Evolutionary conservation across 2,113 vertebrate genomes (phyloP), one percentile per base, ranked within the genome.

Genomic region (Cavia aperea): DNA sequence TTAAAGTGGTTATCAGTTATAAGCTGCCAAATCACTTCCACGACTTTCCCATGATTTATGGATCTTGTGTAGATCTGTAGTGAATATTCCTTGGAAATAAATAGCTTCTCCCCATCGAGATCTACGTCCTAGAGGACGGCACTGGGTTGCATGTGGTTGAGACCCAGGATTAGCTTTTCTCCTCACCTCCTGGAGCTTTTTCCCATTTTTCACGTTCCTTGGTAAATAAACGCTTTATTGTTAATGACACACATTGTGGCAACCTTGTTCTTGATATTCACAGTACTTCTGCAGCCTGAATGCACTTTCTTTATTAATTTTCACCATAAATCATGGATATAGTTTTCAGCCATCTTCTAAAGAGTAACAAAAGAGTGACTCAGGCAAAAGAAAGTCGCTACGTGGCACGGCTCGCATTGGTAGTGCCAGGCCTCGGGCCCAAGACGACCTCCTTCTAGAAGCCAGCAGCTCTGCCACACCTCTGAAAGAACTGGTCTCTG

Each of bases 51-150:
- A 36, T 58, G 66, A 84, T 75, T 89, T 89, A 81, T 70, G 26
- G 39, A 26, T 43, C n/a, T 26, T 43, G 21, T 66, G 36, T 75
- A 54, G 26, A 14, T 88, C 77, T 93, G 10, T 54, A 78, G 75
- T 66, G 60, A 77, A 18, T 86, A 72, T 90, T 33, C 16, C 65
- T 94, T 91, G 26, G 90, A 87, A 86, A 93, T 75, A 83, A 77
- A 46, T 56, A 81, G 49, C 70, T 89, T 83, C 66, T 91, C 75
- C 70, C 46, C n/a, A 56, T 54, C n/a, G 46, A 92, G 56, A 70
- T 82, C 62, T 31, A 58, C 82, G 19, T 85, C 58, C 58, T 63
- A 54, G 21, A 81, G 88, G 63, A 93, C 14, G 82, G 36, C 65
- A 82, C 68, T 79, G n/a, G 2, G 2, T 51, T 72, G 26, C 24